These are phyloP conservation scores for Mactra quadrangularis DNA, from an alignment of 1,140 invertebrate genomes.

Conservation along the genomic window DNA sequence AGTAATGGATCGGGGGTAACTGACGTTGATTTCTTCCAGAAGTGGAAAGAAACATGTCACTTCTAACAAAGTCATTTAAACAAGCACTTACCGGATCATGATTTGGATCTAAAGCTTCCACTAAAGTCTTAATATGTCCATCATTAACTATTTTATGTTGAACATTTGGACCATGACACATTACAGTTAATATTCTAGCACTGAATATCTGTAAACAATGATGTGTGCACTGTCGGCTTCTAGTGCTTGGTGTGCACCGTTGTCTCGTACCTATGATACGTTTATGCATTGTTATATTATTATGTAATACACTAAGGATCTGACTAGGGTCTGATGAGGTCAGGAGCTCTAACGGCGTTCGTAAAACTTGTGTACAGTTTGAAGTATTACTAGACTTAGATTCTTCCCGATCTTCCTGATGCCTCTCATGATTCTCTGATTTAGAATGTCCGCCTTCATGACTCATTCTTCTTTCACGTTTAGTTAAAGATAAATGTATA, in stretches of 20 bases:
- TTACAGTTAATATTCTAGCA: constrained; percentile 87
- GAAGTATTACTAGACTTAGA: constrained; percentile 42
- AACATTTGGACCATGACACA: constrained; percentile 85
- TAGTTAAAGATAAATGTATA: constrained; percentile 50
- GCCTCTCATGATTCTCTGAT: constrained; percentile 60
- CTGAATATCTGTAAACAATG: constrained; percentile 89
- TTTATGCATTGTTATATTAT: constrained; percentile 89
- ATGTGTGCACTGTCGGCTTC: constrained; percentile 87
- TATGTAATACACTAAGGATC: constrained; percentile 88
- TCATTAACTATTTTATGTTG: constrained; percentile 86
- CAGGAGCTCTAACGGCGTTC: constrained; percentile 84
- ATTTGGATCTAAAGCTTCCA: constrained; percentile 87
- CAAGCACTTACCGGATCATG: constrained; percentile 87
- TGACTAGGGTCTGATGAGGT: constrained; percentile 84
- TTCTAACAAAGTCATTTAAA: too few relatives aligned
- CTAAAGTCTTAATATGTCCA: constrained; percentile 86
- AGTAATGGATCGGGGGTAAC: too few relatives aligned
- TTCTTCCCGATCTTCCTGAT: constrained; percentile 63
- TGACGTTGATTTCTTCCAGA: too few relatives aligned
- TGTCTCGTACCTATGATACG: constrained; percentile 87
- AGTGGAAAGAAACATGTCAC: too few relatives aligned
- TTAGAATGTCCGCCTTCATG: constrained; percentile 58
- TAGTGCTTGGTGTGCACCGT: constrained; percentile 86
- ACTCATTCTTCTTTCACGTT: constrained; percentile 46
- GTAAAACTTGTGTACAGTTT: constrained; percentile 57